phyloP scores from a whole-genome alignment of 2,888 invertebrate genomes.

The Protonemura montana region DNA sequence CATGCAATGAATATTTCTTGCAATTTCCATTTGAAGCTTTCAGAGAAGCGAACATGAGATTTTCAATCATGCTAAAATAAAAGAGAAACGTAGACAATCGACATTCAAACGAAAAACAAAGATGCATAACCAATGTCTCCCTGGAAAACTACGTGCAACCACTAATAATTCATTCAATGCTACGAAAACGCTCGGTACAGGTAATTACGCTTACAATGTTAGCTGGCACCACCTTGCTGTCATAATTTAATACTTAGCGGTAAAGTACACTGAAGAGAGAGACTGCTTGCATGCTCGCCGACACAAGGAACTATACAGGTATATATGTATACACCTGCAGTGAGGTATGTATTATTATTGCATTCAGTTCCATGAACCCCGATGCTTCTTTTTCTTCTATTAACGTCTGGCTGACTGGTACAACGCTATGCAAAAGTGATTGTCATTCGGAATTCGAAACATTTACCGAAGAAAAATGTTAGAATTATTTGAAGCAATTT shows the following conservation, averaged over 20 bases:
- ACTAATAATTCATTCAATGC: background rate
- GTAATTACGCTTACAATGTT: slow-evolving; percentile 15
- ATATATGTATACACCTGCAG: background rate
- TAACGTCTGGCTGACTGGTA: background rate
- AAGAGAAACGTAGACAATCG: too few relatives aligned
- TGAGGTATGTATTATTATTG: background rate
- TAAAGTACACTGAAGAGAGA: background rate
- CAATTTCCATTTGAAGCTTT: too few relatives aligned
- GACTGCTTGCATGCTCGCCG: background rate
- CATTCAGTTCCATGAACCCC: background rate
- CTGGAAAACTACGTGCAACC: background rate
- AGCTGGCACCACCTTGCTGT: slow-evolving; percentile 13
- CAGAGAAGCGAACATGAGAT: too few relatives aligned
- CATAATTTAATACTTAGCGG: slow-evolving; percentile 29
- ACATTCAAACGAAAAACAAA: too few relatives aligned
- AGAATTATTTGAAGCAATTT: too few relatives aligned
- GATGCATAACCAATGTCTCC: too few relatives aligned
- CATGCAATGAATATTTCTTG: too few relatives aligned
- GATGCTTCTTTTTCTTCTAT: background rate
- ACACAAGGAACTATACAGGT: too few relatives aligned
- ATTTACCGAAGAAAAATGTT: background rate
- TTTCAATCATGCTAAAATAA: too few relatives aligned
- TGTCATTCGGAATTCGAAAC: background rate
- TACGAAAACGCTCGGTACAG: background rate
- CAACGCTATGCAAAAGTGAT: background rate